Percentiles rank a stretch among this genome's conserved stretches.
Conservation (phyloP, 1,140 invertebrate genomes). For the Tetraneura akinire region DNA sequence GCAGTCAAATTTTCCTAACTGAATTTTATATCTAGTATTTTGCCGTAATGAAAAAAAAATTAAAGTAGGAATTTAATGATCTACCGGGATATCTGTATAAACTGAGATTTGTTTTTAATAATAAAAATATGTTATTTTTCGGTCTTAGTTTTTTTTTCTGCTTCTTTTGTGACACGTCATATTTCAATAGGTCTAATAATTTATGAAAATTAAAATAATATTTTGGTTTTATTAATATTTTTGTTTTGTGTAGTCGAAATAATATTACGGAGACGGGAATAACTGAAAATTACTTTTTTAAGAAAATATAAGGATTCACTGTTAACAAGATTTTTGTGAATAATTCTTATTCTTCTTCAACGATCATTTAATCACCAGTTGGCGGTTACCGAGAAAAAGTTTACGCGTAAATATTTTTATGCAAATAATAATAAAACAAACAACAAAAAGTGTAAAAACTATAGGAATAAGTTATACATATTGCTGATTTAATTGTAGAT, state of each 20-base stretch:
- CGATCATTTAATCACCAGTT: constrained; percentile 18
- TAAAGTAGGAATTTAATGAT: neutral
- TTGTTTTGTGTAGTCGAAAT: neutral
- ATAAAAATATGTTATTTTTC: neutral
- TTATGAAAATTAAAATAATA: neutral
- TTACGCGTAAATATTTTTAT: neutral
- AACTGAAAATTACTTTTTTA: neutral
- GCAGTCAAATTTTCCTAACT: too few species aligned
- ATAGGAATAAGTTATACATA: too few species aligned
- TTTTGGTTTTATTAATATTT: neutral
- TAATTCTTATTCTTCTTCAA: neutral
- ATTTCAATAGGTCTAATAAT: neutral
- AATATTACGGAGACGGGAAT: neutral
- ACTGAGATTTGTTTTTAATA: neutral
- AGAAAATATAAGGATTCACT: neutral
- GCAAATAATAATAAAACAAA: too few species aligned
- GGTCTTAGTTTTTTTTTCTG: neutral
- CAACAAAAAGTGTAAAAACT: too few species aligned
- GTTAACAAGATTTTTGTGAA: neutral
- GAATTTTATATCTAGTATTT: too few species aligned
- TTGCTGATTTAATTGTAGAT: too few species aligned
- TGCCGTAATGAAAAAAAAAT: too few species aligned
- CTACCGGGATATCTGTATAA: too few species aligned
- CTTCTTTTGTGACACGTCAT: neutral
- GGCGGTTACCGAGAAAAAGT: neutral